phyloP scores from a whole-genome alignment of 2,888 invertebrate genomes.

The Arenicola marina region DNA sequence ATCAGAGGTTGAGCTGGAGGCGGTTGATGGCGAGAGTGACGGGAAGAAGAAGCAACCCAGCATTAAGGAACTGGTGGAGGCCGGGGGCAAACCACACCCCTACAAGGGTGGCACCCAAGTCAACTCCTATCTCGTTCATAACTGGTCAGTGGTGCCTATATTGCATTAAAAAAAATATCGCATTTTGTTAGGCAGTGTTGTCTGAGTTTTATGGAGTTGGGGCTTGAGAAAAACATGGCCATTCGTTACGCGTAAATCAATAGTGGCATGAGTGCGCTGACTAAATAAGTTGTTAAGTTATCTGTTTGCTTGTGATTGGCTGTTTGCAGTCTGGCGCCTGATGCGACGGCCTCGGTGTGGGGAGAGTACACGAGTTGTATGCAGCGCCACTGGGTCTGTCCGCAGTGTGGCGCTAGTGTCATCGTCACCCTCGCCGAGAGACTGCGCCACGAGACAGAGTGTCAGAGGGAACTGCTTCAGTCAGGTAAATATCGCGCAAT shows the following conservation, averaged over 20 bases:
- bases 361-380: conserved; percentile 56
- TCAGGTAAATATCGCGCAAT: too few relatives aligned
- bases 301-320: too few relatives aligned
- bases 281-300: too few relatives aligned
- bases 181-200: too few relatives aligned
- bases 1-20: too few relatives aligned
- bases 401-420: conserved; percentile 65
- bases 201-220: too few relatives aligned
- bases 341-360: conserved; percentile 1
- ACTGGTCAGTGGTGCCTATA: conserved; percentile 61
- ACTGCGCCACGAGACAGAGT: neutral
- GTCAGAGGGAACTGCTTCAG: neutral
- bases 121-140: conserved; percentile 79
- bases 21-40: too few relatives aligned
- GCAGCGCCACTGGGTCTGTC: conserved; percentile 74
- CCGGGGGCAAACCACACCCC: conserved; percentile 61
- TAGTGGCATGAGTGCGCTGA: too few relatives aligned
- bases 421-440: neutral
- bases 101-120: conserved; percentile 82
- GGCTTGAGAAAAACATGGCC: too few relatives aligned
- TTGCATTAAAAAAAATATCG: neutral
- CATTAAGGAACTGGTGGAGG: neutral
- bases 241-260: too few relatives aligned
- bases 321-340: conserved; percentile 13
- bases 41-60: too few relatives aligned